Conservation (phyloP, 2,797 vertebrate species). For the Sparus aurata region DNA sequence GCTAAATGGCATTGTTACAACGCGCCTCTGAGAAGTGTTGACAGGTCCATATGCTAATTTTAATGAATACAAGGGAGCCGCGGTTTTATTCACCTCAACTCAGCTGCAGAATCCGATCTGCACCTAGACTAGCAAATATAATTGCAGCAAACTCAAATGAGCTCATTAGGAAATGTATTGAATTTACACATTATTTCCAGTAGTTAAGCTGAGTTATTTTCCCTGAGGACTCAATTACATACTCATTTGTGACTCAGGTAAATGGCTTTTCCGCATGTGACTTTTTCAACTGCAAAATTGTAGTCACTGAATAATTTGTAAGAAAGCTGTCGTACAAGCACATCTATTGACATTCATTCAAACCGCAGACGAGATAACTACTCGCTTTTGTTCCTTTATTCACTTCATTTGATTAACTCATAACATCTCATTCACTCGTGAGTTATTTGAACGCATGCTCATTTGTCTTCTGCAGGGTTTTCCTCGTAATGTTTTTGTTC, state of each 20-base stretch:
- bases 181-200: slow-evolving; percentile 98
- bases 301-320: slow-evolving; percentile 85
- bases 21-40: slow-evolving; percentile 95
- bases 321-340: slow-evolving; percentile 81
- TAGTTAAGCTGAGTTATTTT: slow-evolving; percentile 98
- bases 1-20: slow-evolving; percentile 99
- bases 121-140: slow-evolving; percentile 93
- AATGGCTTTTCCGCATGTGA: slow-evolving; percentile 83
- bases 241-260: slow-evolving; percentile 97
- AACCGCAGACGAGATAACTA: slow-evolving; percentile 68
- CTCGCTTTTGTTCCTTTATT: slow-evolving; percentile 77
- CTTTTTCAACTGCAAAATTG: slow-evolving; percentile 85
- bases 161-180: slow-evolving; percentile 96
- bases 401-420: slow-evolving; percentile 83
- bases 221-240: slow-evolving; percentile 97
- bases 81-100: slow-evolving; percentile 88
- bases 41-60: slow-evolving; percentile 99
- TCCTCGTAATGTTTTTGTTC: slow-evolving; percentile 69
- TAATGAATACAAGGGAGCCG: slow-evolving; percentile 95
- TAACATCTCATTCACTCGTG: slow-evolving; percentile 72
- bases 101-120: slow-evolving; percentile 94
- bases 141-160: slow-evolving; percentile 95
- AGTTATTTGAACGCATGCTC: slow-evolving; percentile 64
- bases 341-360: slow-evolving; percentile 81
- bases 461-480: slow-evolving; percentile 63